Percentiles rank a stretch among this genome's conserved stretches.
Conservation (phyloP, 2,888 invertebrate species). For the Tillus elongatus region DNA sequence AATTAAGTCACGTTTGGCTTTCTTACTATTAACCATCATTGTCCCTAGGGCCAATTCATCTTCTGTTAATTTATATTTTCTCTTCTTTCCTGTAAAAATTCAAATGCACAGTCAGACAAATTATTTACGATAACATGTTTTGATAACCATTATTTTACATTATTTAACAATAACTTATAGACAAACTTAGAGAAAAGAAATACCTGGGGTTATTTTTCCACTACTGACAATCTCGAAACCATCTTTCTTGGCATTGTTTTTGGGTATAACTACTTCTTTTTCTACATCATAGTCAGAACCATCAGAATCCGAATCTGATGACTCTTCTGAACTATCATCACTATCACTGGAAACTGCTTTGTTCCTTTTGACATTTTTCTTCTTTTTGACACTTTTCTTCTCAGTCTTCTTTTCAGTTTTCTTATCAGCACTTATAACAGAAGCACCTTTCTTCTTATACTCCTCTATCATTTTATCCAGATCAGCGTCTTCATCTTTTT, state of each 20-base stretch:
- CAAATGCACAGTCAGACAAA: too few relatives aligned
- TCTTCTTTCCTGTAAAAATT: constrained; percentile 22
- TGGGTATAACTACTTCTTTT: constrained; percentile 29
- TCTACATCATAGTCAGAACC: constrained; percentile 46
- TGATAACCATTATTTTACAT: too few relatives aligned
- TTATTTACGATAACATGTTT: too few relatives aligned
- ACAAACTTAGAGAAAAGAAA: neutral
- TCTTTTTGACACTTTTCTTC: constrained; percentile 20
- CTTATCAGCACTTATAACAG: constrained; percentile 39
- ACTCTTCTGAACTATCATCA: constrained; percentile 34
- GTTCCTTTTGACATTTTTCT: constrained; percentile 22
- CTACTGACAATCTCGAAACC: constrained; percentile 62
- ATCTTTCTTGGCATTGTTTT: constrained; percentile 43
- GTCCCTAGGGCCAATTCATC: constrained; percentile 90
- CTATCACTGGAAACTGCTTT: constrained; percentile 21
- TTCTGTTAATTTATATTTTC: constrained; percentile 59
- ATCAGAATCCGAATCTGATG: constrained; percentile 26
- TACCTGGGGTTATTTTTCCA: constrained; percentile 44
- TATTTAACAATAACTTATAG: too few relatives aligned
- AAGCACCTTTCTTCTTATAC: constrained; percentile 61
- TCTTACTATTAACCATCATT: constrained; percentile 82
- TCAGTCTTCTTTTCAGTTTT: constrained; percentile 22
- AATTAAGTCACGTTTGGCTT: constrained; percentile 78
- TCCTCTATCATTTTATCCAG: constrained; percentile 68
- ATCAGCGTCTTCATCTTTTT: constrained; percentile 80